A percentile compares a stretch with the other conserved stretches of the same genome.
These are phyloP conservation scores for Sphaerophoria taeniata DNA, from an alignment of 2,888 invertebrate genomes.

Conservation along the genomic window DNA sequence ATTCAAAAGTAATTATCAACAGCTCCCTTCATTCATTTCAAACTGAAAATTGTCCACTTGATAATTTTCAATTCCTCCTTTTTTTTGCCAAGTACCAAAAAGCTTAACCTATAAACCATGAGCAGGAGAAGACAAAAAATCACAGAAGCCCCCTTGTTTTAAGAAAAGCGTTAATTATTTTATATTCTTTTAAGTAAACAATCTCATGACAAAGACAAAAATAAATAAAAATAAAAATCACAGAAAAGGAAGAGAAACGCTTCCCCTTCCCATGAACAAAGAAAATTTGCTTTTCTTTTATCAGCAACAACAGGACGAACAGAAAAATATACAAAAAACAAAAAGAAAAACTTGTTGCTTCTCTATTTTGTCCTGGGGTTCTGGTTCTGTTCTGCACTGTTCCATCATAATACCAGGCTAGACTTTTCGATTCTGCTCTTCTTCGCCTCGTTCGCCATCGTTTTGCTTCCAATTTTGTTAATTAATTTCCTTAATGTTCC, in stretches of 20 bases:
- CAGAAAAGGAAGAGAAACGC: not conserved
- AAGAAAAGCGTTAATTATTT: constrained; percentile 64
- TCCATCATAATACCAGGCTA: constrained; percentile 13
- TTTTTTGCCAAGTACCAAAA: not conserved
- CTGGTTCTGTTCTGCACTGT: not conserved
- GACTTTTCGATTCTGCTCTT: constrained; percentile 49
- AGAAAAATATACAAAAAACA: not conserved
- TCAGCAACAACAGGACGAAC: constrained; percentile 14
- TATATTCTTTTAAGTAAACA: constrained; percentile 57
- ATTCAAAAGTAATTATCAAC: too few species aligned
- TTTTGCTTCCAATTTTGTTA: constrained; percentile 74
- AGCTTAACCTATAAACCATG: constrained; percentile 52
- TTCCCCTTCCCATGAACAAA: not conserved
- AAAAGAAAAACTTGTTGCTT: constrained; percentile 61
- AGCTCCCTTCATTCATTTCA: too few species aligned
- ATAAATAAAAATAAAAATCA: not conserved
- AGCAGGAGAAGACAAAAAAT: not conserved
- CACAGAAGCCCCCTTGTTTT: constrained; percentile 16
- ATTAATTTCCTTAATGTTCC: constrained; percentile 72
- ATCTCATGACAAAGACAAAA: constrained; percentile 28
- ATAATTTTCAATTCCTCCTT: too few species aligned
- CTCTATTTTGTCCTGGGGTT: constrained; percentile 24
- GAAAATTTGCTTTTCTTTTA: not conserved
- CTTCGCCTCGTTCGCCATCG: constrained; percentile 38
- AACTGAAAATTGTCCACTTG: too few species aligned